A percentile compares a stretch with the other conserved stretches of the same genome.
Evolutionary conservation across 2,888 invertebrate genomes (phyloP).

Genomic region (Venusia cambrica): DNA sequence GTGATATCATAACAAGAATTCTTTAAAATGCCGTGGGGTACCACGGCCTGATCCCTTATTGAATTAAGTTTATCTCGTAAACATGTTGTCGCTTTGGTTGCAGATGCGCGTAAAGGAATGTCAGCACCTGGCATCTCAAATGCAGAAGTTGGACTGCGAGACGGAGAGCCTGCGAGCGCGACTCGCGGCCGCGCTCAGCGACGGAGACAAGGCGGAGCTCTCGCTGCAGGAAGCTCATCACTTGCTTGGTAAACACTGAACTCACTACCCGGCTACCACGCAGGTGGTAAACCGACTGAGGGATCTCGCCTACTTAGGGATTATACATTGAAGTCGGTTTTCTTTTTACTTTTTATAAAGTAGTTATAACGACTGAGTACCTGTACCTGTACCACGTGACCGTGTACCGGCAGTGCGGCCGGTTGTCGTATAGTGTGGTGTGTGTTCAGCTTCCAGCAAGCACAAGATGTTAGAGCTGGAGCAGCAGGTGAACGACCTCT

Average conservation of each 20-base stretch:
- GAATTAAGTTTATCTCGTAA: no score
- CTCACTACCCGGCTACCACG: not conserved
- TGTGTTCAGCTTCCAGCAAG: slow-evolving; percentile 67
- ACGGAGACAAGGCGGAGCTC: slow-evolving; percentile 80
- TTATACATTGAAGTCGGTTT: no score
- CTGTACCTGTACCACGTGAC: no score
- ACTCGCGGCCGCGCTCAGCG: slow-evolving; percentile 80
- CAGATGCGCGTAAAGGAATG: slow-evolving; percentile 75
- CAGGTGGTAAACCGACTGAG: no score
- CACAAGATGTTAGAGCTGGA: slow-evolving; percentile 67
- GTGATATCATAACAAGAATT: no score
- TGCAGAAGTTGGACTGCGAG: slow-evolving; percentile 58
- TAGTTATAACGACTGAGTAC: no score
- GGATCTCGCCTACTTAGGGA: no score
- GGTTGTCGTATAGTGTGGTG: no score
- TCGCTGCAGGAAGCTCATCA: slow-evolving; percentile 83
- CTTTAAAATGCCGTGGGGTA: no score
- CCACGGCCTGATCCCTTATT: no score
- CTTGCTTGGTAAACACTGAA: slow-evolving; percentile 75
- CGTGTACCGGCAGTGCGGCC: no score
- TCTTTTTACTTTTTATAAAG: no score
- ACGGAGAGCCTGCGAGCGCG: slow-evolving; percentile 78
- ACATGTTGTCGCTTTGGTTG: slow-evolving; percentile 18
- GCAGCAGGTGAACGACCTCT: slow-evolving; percentile 54
- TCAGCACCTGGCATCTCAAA: slow-evolving; percentile 61